A percentile compares a stretch with the other conserved stretches of the same genome.
These are phyloP conservation scores for Oreocharis arfaki DNA, from an alignment of 2,113 vertebrate genomes.

Conservation along the genomic window DNA sequence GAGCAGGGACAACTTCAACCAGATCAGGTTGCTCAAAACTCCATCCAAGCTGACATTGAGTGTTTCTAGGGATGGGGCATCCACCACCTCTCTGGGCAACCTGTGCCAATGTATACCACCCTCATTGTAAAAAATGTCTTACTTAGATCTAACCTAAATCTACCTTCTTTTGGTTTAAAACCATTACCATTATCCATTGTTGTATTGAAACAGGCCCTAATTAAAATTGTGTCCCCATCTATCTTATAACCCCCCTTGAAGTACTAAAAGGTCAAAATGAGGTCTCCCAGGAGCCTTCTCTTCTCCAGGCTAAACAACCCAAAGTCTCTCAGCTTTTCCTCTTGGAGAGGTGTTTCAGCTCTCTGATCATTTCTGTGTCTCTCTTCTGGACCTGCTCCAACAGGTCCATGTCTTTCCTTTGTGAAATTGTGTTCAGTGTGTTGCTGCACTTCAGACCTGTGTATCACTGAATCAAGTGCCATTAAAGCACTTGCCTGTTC, in stretches of 20 bases:
- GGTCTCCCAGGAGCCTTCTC: background rate
- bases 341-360: background rate
- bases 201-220: background rate
- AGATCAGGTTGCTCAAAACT: background rate
- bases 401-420: background rate
- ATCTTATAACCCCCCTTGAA: background rate
- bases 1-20: background rate
- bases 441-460: background rate
- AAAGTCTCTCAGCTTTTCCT: background rate
- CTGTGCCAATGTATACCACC: background rate
- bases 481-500: background rate
- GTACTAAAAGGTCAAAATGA: accelerated
- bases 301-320: background rate
- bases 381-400: background rate
- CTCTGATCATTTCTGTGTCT: background rate
- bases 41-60: background rate
- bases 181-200: background rate
- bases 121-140: background rate
- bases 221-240: background rate
- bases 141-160: background rate
- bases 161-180: background rate
- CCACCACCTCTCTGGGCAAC: background rate
- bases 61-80: background rate
- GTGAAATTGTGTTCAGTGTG: background rate
- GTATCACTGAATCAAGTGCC: background rate